These are phyloP conservation scores for Etheostoma perlongum DNA, from an alignment of 2,797 vertebrate species.

Conservation along the genomic window DNA sequence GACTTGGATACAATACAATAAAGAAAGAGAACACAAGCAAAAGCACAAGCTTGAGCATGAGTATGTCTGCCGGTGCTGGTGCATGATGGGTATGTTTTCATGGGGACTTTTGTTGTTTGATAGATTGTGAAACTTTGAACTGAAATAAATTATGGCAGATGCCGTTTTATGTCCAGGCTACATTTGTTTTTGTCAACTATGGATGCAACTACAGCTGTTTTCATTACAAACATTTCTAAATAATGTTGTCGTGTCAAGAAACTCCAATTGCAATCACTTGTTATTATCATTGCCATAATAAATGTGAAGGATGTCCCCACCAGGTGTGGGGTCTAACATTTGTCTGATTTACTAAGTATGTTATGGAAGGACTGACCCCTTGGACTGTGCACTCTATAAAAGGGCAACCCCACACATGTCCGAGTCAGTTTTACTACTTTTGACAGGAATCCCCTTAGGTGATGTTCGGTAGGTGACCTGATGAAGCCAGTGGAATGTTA, in stretches of 20 bases:
- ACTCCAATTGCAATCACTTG: background rate
- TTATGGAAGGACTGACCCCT: conserved; percentile 48
- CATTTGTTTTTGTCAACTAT: conserved; percentile 19
- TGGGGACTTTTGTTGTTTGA: conserved; percentile 7
- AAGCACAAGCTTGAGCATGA: background rate
- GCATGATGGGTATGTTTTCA: conserved; percentile 13
- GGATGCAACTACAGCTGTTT: conserved; percentile 27
- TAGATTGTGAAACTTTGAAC: conserved; percentile 24
- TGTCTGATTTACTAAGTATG: conserved; percentile 16
- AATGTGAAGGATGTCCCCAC: background rate
- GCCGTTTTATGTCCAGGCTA: background rate
- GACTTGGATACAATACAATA: conserved; percentile 4
- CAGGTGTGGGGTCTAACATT: conserved; percentile 1
- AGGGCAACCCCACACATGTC: conserved; percentile 56
- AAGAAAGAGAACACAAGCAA: conserved; percentile 12
- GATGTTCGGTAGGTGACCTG: conserved; percentile 67
- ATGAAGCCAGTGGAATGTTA: conserved; percentile 51
- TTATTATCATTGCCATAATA: background rate
- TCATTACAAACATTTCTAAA: background rate
- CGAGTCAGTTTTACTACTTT: conserved; percentile 53
- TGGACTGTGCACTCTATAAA: conserved; percentile 38
- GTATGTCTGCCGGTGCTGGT: conserved; percentile 11
- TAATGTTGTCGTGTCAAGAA: background rate
- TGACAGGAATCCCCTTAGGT: conserved; percentile 66
- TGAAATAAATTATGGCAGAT: conserved; percentile 12